These are phyloP conservation scores for Pelagia noctiluca DNA, from an alignment of 30 jellyfish, hydroid and myxozoan species.

Conservation along the genomic window DNA sequence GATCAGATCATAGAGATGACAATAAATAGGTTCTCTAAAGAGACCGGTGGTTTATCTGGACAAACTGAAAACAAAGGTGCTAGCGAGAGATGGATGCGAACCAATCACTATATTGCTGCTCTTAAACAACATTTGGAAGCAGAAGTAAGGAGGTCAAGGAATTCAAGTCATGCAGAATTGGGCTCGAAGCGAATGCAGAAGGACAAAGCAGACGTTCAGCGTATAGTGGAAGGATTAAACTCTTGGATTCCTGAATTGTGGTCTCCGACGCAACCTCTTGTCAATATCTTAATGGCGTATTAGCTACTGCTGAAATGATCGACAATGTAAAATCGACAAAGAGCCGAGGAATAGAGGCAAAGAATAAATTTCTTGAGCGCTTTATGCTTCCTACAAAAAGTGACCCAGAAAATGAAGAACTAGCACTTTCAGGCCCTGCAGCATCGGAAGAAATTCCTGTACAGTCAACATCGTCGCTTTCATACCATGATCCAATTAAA, in stretches of 20 bases:
- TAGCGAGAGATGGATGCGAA: conserved; percentile 48
- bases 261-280: conserved; percentile 22
- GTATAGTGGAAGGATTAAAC: conserved; percentile 14
- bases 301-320: conserved; percentile 33
- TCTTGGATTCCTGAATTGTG: conserved; percentile 22
- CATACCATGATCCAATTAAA: conserved; percentile 39
- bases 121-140: conserved; percentile 7
- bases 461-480: conserved; percentile 28
- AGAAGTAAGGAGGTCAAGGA: conserved; percentile 22
- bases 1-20: conserved; percentile 53
- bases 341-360: conserved; percentile 34
- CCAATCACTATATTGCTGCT: conserved; percentile 39
- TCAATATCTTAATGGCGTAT: conserved; percentile 13
- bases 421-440: conserved; percentile 2
- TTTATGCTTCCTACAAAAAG: conserved; percentile 25
- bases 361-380: conserved; percentile 9
- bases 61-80: conserved; percentile 59
- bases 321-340: conserved; percentile 26
- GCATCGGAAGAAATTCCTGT: conserved; percentile 6
- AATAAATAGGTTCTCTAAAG: conserved; percentile 18
- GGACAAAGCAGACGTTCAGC: conserved; percentile 39
- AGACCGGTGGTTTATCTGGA: conserved; percentile 48
- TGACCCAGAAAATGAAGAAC: conserved; percentile 6
- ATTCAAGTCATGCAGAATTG: conserved; percentile 28
- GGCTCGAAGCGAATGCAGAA: conserved; percentile 26